Conservation (phyloP, 2,113 vertebrate species). For the Rynchops niger region DNA sequence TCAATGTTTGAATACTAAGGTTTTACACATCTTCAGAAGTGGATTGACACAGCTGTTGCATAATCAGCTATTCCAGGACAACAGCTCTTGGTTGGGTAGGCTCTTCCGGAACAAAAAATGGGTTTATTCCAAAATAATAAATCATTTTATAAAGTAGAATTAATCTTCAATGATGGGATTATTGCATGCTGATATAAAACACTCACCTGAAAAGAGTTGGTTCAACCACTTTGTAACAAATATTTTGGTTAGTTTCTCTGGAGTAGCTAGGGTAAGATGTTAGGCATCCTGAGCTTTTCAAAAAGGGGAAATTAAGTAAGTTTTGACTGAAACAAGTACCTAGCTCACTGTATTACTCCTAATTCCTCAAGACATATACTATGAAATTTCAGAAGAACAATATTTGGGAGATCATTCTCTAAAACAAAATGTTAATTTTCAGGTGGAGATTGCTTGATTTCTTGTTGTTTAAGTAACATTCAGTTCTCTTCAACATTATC, state of each 20-base stretch:
- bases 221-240: not conserved
- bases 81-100: not conserved
- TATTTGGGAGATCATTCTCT: not conserved
- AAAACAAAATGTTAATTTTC: not conserved
- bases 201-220: not conserved
- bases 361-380: not conserved
- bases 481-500: not conserved
- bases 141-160: not conserved
- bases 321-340: not conserved
- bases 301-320: not conserved
- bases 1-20: not conserved
- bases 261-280: not conserved
- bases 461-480: not conserved
- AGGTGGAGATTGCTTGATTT: not conserved
- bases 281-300: not conserved
- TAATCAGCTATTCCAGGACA: not conserved
- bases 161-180: not conserved
- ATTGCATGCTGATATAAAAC: not conserved
- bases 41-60: not conserved
- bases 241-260: not conserved
- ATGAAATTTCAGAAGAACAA: not conserved
- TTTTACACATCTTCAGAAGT: not conserved
- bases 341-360: not conserved
- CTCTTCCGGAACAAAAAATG: not conserved
- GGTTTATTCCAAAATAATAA: not conserved